Evolutionary conservation across 2,888 invertebrate genomes (phyloP).

Genomic region (Vannuccia rotundouncinata): DNA sequence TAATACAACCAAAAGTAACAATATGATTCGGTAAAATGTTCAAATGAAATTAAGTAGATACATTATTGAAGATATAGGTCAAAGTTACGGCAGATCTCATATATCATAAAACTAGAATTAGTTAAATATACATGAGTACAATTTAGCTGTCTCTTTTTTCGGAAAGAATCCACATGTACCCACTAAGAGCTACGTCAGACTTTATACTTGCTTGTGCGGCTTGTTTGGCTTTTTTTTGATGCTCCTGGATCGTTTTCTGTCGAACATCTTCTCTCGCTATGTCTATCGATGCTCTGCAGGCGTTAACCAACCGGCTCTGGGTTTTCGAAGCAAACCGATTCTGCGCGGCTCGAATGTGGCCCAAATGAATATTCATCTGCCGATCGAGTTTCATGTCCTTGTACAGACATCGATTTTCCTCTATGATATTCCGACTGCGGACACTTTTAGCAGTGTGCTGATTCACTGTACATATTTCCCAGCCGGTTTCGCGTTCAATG

Average conservation of each 20-base stretch:
- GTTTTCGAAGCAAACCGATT: neutral
- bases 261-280: neutral
- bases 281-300: neutral
- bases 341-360: neutral
- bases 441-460: neutral
- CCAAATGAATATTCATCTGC: neutral
- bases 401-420: neutral
- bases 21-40: too few relatives aligned
- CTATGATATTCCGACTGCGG: neutral
- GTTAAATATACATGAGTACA: too few relatives aligned
- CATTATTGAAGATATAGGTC: too few relatives aligned
- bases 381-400: neutral
- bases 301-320: neutral
- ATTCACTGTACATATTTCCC: neutral
- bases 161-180: conserved; percentile 4
- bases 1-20: too few relatives aligned
- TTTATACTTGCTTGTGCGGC: neutral
- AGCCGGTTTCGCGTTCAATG: neutral
- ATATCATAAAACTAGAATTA: too few relatives aligned
- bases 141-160: too few relatives aligned
- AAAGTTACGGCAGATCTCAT: too few relatives aligned
- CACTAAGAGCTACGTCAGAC: neutral
- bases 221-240: neutral
- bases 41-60: too few relatives aligned
- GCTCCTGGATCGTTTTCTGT: neutral